These are phyloP conservation scores for Spialia ferax DNA, from an alignment of 2,888 invertebrate genomes.

Conservation along the genomic window DNA sequence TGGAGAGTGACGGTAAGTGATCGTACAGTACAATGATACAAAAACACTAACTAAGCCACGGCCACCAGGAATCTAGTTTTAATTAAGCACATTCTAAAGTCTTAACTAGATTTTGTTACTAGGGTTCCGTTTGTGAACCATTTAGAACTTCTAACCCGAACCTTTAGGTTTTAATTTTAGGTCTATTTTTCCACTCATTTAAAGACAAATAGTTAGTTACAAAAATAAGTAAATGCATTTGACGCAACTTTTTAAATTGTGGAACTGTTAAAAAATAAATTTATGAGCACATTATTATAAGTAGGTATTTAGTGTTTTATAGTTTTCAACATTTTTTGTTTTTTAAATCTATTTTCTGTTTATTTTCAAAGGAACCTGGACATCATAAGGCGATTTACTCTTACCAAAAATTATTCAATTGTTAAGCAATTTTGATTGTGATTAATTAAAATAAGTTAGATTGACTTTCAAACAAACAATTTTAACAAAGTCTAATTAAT, in stretches of 20 bases:
- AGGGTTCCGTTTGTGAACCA: not conserved
- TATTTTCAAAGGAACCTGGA: too few species aligned
- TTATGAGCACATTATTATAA: too few species aligned
- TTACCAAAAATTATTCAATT: not conserved
- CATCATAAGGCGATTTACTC: not conserved
- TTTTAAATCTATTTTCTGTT: too few species aligned
- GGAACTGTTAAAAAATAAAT: too few species aligned
- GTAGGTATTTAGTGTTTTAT: too few species aligned
- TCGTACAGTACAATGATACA: not conserved
- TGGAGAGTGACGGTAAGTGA: not conserved
- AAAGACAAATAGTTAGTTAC: too few species aligned
- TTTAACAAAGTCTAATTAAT: constrained; percentile 1
- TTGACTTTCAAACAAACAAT: constrained; percentile 1
- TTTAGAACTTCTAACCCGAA: too few species aligned
- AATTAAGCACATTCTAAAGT: constrained; percentile 23
- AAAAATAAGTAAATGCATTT: too few species aligned
- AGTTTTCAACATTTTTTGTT: too few species aligned
- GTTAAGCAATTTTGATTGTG: not conserved
- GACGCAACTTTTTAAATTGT: too few species aligned
- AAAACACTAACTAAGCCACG: constrained; percentile 8
- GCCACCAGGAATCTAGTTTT: not conserved
- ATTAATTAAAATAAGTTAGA: constrained; percentile 10
- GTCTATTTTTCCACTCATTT: too few species aligned
- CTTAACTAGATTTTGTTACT: not conserved
- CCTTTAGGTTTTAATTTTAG: too few species aligned